These are phyloP conservation scores for Panagrolaimus sp. DNA, from an alignment of 1,140 invertebrate species.

Conservation along the genomic window DNA sequence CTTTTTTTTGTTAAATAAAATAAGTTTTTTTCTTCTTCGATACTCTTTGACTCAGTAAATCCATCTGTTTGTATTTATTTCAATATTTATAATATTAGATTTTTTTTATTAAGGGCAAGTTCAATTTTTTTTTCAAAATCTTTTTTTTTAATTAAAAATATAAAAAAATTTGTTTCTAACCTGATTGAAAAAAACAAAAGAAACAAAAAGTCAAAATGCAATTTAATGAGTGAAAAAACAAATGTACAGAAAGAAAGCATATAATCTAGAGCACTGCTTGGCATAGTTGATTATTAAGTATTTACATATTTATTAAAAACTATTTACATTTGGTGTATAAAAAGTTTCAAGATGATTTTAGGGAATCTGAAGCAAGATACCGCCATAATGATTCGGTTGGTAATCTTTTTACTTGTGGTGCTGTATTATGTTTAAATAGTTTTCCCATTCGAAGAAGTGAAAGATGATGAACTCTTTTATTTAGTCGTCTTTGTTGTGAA, in stretches of 20 bases:
- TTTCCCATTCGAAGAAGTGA: slow-evolving; percentile 11
- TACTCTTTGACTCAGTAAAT: no score
- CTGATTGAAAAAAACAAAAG: neutral
- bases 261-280: neutral
- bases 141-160: neutral
- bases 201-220: neutral
- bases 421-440: slow-evolving; percentile 1
- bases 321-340: neutral
- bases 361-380: neutral
- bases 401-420: slow-evolving; percentile 6
- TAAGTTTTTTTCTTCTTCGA: no score
- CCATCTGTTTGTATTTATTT: neutral
- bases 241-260: slow-evolving; percentile 1
- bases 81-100: neutral
- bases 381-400: slow-evolving; percentile 1
- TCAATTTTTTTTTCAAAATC: neutral
- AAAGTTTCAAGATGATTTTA: neutral
- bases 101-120: neutral
- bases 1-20: no score
- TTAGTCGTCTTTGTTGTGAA: neutral
- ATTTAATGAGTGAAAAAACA: neutral
- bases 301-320: neutral
- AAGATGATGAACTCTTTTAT: slow-evolving; percentile 8
- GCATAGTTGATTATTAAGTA: slow-evolving; percentile 8
- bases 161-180: neutral